These are phyloP conservation scores for Paracentrotus lividus DNA, from an alignment of 53 echinoderm and acorn worm genomes.

Conservation along the genomic window DNA sequence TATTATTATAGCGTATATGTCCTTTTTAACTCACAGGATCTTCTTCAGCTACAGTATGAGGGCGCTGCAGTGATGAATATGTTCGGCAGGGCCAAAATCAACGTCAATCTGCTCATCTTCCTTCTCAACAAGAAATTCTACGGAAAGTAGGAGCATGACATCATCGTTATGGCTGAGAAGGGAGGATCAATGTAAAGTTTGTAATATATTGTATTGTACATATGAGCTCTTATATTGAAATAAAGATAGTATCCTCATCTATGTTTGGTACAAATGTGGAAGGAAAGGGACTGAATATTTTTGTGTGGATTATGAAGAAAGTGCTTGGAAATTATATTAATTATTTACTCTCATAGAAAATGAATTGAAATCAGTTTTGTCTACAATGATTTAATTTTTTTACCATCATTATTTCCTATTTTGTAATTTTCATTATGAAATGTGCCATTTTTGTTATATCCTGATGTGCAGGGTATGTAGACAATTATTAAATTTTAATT, in stretches of 20 bases:
- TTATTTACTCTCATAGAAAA: not conserved
- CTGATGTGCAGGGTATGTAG: not conserved
- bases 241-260: constrained; percentile 4
- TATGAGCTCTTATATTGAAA: constrained; percentile 30
- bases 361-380: not conserved
- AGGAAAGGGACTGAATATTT: not conserved
- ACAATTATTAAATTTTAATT: not conserved
- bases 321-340: not conserved
- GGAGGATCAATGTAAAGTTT: not conserved
- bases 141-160: constrained; percentile 77
- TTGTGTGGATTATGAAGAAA: constrained; percentile 2
- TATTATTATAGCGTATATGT: not conserved
- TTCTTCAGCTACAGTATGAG: constrained; percentile 97
- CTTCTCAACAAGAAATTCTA: constrained; percentile 98
- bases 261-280: not conserved
- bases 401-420: not conserved
- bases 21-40: constrained; percentile 75
- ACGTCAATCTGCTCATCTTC: constrained; percentile 98
- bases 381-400: not conserved
- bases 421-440: not conserved
- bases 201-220: constrained; percentile 56
- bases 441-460: constrained; percentile 22
- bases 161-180: not conserved
- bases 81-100: constrained; percentile 98
- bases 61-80: constrained; percentile 97